These are phyloP conservation scores for Epizoanthus illoricatus DNA, from an alignment of 92 coral and sea anemone genomes.

Conservation along the genomic window DNA sequence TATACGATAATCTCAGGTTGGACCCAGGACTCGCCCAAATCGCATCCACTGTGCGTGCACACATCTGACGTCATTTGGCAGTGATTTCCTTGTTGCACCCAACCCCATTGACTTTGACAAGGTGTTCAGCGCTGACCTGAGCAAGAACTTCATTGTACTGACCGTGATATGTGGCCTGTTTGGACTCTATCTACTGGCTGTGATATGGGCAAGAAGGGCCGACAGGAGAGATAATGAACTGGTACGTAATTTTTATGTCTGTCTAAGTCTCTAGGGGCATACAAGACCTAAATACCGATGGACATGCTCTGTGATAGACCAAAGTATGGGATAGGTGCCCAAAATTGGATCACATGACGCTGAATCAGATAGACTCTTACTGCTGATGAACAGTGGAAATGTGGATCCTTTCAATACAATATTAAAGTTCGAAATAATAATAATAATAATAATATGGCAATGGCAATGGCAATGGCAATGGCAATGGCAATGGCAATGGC, in stretches of 20 bases:
- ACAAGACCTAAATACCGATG: no score
- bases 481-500: neutral
- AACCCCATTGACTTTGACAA: conserved; percentile 95
- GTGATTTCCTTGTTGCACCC: conserved; percentile 95
- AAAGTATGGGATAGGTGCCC: no score
- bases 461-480: no score
- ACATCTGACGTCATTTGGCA: conserved; percentile 89
- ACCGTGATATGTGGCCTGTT: conserved; percentile 73
- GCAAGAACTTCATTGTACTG: conserved; percentile 81
- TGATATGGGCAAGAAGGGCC: conserved; percentile 76
- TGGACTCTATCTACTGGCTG: conserved; percentile 76
- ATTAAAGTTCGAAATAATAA: no score
- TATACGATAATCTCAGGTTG: conserved; percentile 57
- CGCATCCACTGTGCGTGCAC: conserved; percentile 77
- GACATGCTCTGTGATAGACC: no score
- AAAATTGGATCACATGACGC: no score
- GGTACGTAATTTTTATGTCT: conserved; percentile 44
- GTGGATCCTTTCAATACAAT: no score
- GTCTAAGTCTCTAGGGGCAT: neutral
- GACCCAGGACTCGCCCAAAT: conserved; percentile 59
- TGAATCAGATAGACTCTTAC: no score
- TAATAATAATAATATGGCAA: no score
- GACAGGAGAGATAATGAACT: conserved; percentile 74
- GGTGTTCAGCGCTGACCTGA: conserved; percentile 87
- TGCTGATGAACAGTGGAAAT: no score